A percentile compares a stretch with the other conserved stretches of the same genome.
Conservation (phyloP, 2,113 vertebrate species). For the Meleagris gallopavo region DNA sequence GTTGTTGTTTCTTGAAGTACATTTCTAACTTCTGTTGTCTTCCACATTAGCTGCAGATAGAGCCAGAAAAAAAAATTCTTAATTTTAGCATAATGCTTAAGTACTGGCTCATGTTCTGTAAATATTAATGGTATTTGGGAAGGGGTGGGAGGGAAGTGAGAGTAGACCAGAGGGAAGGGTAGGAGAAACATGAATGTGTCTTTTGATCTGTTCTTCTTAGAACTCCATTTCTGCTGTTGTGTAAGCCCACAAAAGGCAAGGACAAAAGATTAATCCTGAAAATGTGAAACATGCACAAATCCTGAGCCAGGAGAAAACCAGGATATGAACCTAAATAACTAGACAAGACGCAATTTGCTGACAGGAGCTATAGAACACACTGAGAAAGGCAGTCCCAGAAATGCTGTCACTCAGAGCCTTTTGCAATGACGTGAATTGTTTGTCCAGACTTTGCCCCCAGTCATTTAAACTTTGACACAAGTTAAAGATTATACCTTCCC, state of each 20-base stretch:
- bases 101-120: slow-evolving; percentile 21
- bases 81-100: slow-evolving; percentile 28
- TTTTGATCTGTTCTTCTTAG: not conserved
- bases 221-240: not conserved
- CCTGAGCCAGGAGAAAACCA: not conserved
- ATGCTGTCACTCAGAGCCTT: not conserved
- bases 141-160: not conserved
- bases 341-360: not conserved
- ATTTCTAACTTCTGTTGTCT: slow-evolving; percentile 45
- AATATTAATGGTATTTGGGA: slow-evolving; percentile 45
- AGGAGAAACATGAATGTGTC: not conserved
- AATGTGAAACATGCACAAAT: rapidly evolving
- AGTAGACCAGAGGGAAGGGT: not conserved
- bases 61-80: slow-evolving; percentile 62
- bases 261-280: not conserved
- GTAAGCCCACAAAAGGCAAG: not conserved
- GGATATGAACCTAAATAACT: not conserved
- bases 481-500: not conserved
- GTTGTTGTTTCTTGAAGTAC: not conserved
- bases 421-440: not conserved
- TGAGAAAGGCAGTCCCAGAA: not conserved
- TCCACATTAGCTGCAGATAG: not conserved
- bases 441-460: not conserved
- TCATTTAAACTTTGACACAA: not conserved
- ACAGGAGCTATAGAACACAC: not conserved